A percentile compares a stretch with the other conserved stretches of the same genome.
These are phyloP conservation scores for Muscicapa striata DNA, from an alignment of 2,797 vertebrate genomes.

Conservation along the genomic window DNA sequence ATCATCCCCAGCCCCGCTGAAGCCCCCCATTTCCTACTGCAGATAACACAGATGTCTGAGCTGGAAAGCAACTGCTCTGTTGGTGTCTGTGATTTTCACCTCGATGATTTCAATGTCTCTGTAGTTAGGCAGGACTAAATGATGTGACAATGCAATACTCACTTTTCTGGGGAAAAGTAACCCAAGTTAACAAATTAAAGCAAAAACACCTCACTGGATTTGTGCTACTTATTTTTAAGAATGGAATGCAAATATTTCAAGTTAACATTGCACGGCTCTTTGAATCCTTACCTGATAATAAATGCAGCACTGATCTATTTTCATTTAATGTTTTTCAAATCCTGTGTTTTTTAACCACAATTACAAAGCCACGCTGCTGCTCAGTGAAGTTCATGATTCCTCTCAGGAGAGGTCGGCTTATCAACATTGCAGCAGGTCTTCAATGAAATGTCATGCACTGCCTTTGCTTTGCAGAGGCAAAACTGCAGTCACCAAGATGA, in stretches of 20 bases:
- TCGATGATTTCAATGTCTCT: not conserved
- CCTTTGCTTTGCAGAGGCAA: not conserved
- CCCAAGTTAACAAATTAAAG: not conserved
- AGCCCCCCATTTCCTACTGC: not conserved
- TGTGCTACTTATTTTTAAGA: not conserved
- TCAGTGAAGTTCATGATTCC: not conserved
- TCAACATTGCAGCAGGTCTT: not conserved
- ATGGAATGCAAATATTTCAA: not conserved
- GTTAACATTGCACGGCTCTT: not conserved
- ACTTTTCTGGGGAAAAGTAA: not conserved
- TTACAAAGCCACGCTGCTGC: not conserved
- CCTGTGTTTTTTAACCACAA: not conserved
- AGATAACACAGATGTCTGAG: not conserved
- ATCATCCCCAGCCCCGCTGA: not conserved
- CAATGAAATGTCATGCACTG: not conserved
- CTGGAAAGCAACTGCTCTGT: not conserved
- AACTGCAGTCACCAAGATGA: not conserved
- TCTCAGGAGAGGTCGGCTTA: constrained; percentile 5
- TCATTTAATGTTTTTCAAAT: not conserved
- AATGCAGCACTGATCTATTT: not conserved
- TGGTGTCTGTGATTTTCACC: not conserved
- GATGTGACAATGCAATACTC: not conserved
- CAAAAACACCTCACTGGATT: not conserved
- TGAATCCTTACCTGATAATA: not conserved
- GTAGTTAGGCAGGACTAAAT: not conserved